Base-by-base conservation (phyloP, 2,113 vertebrate genomes). In the Pleuronectes platessa region DNA sequence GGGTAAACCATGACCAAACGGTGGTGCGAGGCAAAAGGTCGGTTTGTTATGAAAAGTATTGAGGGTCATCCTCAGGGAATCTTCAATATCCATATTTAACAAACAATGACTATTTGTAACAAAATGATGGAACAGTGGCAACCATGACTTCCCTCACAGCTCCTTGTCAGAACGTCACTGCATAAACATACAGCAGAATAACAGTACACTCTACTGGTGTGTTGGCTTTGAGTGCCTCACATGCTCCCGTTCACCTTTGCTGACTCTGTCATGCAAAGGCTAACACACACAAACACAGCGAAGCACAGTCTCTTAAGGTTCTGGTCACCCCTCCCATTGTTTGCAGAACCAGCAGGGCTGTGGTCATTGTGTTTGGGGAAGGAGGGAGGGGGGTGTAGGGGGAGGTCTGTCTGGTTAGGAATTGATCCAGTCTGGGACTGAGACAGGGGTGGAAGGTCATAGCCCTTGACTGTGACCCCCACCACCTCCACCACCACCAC, bases 381-480 rank as follows among this genome's bases (percentile, higher is more conserved):
- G n/a, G 64, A 26, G 27, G 53, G 68, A 47, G 69, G 45, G 55
- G 61, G 45, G 13, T 1, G 47, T 17, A 68, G 71, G 64, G 74
- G 74, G 58, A 76, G 55, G 73, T 68, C 74, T 90, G 92, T 92
- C 92, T 93, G 91, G 86, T 90, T 86, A 86, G 84, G 84, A 93
- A 94, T 93, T 92, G 93, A 93, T 94, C 85, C 74, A 89, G 91
- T 93, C 90, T 94, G 91, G 89, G 86, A 80, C 87, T 89, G 81
- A 90, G 90, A 82, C 80, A 68, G 81, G 63, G 91, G 88, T 88
- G 86, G 79, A 90, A 93, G 92, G 92, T 94, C 79, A 17, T 40
- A 86, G 85, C 77, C 61, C 87, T 88, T 88, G 72, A 74, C 23
- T 42, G 64, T 88, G 87, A 89, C 82, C 80, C 90, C 55, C 75